Percentiles rank a stretch among this genome's conserved stretches.
Evolutionary conservation across 2,888 invertebrate species (phyloP).

Genomic region (Urechis unicinctus): DNA sequence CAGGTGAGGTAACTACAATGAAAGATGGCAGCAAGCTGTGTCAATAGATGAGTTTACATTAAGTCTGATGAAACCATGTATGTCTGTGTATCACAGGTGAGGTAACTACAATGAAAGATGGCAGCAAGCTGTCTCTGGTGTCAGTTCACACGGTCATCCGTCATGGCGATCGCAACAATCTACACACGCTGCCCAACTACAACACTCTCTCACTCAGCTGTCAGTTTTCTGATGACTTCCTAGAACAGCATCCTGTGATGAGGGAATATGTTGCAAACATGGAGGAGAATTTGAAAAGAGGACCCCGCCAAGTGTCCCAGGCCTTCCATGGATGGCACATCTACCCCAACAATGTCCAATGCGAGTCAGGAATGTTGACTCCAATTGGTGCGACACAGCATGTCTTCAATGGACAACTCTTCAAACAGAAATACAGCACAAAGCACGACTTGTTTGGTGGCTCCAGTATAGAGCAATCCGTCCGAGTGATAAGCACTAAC

Average conservation of each 20-base stretch:
- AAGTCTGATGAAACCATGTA: too few species aligned
- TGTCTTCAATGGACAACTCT: conserved; percentile 67
- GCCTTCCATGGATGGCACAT: conserved; percentile 30
- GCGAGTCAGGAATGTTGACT: conserved; percentile 80
- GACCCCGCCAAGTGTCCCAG: conserved; percentile 37
- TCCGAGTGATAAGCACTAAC: conserved; percentile 70
- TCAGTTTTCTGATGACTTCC: background rate
- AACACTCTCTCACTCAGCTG: conserved; percentile 66
- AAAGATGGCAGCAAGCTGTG: background rate
- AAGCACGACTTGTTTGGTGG: conserved; percentile 33
- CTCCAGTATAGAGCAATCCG: conserved; percentile 36
- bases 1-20: background rate
- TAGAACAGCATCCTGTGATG: conserved; percentile 7
- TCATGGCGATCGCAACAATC: conserved; percentile 83
- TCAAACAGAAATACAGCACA: conserved; percentile 51
- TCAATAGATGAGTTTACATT: too few species aligned
- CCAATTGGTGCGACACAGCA: conserved; percentile 74
- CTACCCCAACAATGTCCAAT: conserved; percentile 48
- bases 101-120: background rate
- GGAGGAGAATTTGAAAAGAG: conserved; percentile 48
- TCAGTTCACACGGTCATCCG: conserved; percentile 59
- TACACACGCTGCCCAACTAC: conserved; percentile 74
- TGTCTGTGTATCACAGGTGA: background rate
- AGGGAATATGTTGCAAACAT: conserved; percentile 7
- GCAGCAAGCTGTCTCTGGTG: conserved; percentile 14